phyloP scores from a whole-genome alignment of 2,888 invertebrate genomes.

The Hedya salicella region DNA sequence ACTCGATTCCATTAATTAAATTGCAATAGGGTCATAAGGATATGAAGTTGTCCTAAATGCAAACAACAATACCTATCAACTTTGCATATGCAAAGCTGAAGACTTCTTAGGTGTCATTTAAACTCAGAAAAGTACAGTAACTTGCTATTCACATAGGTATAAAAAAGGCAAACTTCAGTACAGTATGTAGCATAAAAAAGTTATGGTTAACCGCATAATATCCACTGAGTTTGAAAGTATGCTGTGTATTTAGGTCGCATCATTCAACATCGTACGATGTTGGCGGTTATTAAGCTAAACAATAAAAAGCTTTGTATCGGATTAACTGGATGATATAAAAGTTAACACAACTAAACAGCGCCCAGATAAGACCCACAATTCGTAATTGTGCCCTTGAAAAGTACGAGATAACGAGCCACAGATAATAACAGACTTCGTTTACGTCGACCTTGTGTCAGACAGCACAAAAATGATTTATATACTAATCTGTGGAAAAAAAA shows the following conservation, averaged over 20 bases:
- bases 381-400: slow-evolving; percentile 63
- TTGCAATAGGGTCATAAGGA: neutral
- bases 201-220: too few species aligned
- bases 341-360: slow-evolving; percentile 37
- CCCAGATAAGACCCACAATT: slow-evolving; percentile 55
- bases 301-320: slow-evolving; percentile 37
- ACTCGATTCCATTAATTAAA: neutral
- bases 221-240: neutral
- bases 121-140: too few species aligned
- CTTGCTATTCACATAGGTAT: too few species aligned
- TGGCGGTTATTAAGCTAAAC: slow-evolving; percentile 25
- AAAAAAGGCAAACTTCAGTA: too few species aligned
- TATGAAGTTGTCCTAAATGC: neutral
- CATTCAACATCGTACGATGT: slow-evolving; percentile 31
- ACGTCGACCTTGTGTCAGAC: slow-evolving; percentile 45
- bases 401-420: slow-evolving; percentile 54
- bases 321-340: slow-evolving; percentile 37
- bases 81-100: too few species aligned
- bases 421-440: slow-evolving; percentile 46
- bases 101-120: too few species aligned
- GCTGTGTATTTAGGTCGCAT: slow-evolving; percentile 6
- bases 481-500: slow-evolving; percentile 47
- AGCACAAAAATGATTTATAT: slow-evolving; percentile 47
- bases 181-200: too few species aligned
- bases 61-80: neutral